Evolutionary conservation across 2,888 invertebrate species (phyloP).

Genomic region (Chaitophorus viminalis): DNA sequence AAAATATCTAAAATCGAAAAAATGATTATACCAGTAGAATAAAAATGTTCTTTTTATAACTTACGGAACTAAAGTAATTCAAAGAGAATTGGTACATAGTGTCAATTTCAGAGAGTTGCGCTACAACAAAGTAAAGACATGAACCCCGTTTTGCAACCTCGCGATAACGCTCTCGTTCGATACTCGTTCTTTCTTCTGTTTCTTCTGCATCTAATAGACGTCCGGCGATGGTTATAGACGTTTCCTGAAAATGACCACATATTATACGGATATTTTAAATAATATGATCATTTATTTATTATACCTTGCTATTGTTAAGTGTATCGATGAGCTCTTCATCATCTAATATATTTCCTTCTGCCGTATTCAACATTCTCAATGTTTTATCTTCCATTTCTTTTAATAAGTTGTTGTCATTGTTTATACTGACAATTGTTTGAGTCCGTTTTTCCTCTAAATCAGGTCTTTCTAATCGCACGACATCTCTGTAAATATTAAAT

Average conservation of each 20-base stretch:
- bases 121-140: conserved; percentile 91
- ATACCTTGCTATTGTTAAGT: conserved; percentile 86
- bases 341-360: conserved; percentile 90
- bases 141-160: conserved; percentile 87
- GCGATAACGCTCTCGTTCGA: conserved; percentile 83
- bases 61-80: conserved; percentile 79
- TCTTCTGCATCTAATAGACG: conserved; percentile 86
- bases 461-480: conserved; percentile 90
- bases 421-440: conserved; percentile 85
- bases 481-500: conserved; percentile 69
- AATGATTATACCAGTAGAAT: background rate
- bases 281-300: background rate
- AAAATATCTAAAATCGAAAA: conserved; percentile 63
- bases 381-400: conserved; percentile 91
- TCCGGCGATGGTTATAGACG: conserved; percentile 89
- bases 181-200: conserved; percentile 77
- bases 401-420: conserved; percentile 84
- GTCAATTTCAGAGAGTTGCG: conserved; percentile 88
- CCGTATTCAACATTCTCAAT: conserved; percentile 80
- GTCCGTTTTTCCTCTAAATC: conserved; percentile 85
- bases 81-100: conserved; percentile 98
- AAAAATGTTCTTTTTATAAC: conserved; percentile 68
- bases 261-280: background rate
- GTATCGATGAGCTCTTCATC: conserved; percentile 93
- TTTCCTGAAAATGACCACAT: conserved; percentile 69